Percentiles rank a stretch among this genome's conserved stretches.
Conservation (phyloP, 2,888 invertebrate species). For the Malthinus flaveolus region DNA sequence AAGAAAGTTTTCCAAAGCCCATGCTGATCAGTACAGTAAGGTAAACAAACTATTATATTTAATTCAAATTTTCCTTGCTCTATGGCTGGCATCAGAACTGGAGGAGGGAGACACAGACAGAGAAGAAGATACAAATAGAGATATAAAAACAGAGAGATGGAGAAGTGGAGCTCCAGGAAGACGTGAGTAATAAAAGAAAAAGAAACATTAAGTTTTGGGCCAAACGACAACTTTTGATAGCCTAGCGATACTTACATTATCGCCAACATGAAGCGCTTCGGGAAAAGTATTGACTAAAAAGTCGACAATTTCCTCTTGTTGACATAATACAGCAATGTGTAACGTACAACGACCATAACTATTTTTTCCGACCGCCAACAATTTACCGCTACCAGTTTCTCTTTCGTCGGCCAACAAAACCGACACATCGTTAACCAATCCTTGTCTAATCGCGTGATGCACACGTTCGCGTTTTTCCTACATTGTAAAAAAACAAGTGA, state of each 20-base stretch:
- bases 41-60: too few species aligned
- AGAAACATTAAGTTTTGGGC: neutral
- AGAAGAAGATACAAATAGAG: too few species aligned
- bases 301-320: slow-evolving; percentile 79
- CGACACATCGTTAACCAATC: slow-evolving; percentile 64
- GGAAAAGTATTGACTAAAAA: slow-evolving; percentile 74
- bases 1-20: too few species aligned
- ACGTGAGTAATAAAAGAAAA: neutral
- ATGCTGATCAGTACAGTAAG: too few species aligned
- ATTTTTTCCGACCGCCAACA: slow-evolving; percentile 66
- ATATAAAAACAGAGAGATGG: too few species aligned
- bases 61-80: too few species aligned
- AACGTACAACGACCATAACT: slow-evolving; percentile 76
- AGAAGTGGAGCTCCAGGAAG: too few species aligned
- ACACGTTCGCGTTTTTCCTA: slow-evolving; percentile 78
- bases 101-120: too few species aligned
- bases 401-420: slow-evolving; percentile 59
- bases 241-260: slow-evolving; percentile 72
- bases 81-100: too few species aligned
- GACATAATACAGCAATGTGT: slow-evolving; percentile 84
- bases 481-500: slow-evolving; percentile 10
- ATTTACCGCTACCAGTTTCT: slow-evolving; percentile 58
- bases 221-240: too few species aligned
- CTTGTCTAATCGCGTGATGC: slow-evolving; percentile 71
- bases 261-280: slow-evolving; percentile 74